A percentile compares a stretch with the other conserved stretches of the same genome.
Evolutionary conservation across 1,140 invertebrate genomes (phyloP).

Genomic region (Drosophila sproati): DNA sequence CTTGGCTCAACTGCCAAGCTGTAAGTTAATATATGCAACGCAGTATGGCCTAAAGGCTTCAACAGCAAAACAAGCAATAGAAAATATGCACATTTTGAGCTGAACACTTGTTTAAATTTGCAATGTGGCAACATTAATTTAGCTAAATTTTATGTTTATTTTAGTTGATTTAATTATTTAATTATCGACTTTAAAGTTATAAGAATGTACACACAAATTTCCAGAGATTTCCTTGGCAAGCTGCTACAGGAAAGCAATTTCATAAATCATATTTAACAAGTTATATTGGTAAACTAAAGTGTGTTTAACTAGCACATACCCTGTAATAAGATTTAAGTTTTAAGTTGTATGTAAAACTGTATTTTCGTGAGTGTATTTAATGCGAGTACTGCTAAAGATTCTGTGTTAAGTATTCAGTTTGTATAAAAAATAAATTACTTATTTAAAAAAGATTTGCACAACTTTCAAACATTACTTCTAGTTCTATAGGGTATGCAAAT

Average conservation of each 20-base stretch:
- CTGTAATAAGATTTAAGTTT: background rate
- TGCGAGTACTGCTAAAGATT: no score
- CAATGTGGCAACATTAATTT: background rate
- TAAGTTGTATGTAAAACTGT: no score
- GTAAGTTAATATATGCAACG: slow-evolving; percentile 17
- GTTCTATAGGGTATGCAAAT: slow-evolving; percentile 11
- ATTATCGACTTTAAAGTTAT: background rate
- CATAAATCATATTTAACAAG: slow-evolving; percentile 3
- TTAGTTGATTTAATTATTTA: slow-evolving; percentile 4
- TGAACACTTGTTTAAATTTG: background rate
- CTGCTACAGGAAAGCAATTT: background rate
- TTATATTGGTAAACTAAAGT: background rate
- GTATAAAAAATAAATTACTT: no score
- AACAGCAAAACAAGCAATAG: background rate
- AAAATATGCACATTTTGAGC: background rate
- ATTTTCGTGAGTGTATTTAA: no score
- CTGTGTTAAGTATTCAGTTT: no score
- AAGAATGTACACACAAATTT: background rate
- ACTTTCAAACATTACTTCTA: background rate
- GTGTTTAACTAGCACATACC: background rate
- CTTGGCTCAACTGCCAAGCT: slow-evolving; percentile 9
- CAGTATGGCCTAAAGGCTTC: slow-evolving; percentile 1
- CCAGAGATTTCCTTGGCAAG: background rate
- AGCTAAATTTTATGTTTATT: background rate
- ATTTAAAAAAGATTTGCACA: no score